Evolutionary conservation across 2,888 invertebrate genomes (phyloP).

Genomic region (Eristalis pertinax): DNA sequence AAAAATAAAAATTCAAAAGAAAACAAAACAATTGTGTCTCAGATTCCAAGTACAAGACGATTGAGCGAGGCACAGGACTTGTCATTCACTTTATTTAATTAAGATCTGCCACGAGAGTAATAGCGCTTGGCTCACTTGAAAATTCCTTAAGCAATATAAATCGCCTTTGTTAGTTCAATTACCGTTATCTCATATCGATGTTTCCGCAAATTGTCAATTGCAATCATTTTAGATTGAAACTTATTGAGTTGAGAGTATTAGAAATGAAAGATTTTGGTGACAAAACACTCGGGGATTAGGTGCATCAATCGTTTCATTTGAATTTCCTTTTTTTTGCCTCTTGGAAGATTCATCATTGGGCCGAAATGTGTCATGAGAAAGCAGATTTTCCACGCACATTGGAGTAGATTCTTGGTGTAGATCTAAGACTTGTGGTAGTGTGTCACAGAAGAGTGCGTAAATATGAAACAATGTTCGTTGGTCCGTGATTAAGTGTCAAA

Average conservation of each 20-base stretch:
- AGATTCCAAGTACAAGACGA: neutral
- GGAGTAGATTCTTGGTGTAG: too few relatives aligned
- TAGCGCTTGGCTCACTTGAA: conserved; percentile 27
- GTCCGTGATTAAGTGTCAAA: too few relatives aligned
- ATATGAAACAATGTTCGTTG: too few relatives aligned
- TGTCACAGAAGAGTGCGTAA: too few relatives aligned
- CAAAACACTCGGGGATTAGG: neutral
- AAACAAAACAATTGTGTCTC: conserved; percentile 1
- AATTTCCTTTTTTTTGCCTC: neutral
- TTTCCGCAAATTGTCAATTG: neutral
- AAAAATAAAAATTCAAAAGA: neutral
- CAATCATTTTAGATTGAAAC: neutral
- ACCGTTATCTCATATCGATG: neutral
- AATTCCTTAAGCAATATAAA: conserved; percentile 14
- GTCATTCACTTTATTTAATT: conserved; percentile 28
- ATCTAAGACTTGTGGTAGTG: too few relatives aligned
- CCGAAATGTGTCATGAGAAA: neutral
- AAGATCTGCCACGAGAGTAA: conserved; percentile 17
- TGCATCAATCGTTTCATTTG: neutral
- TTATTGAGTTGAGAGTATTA: neutral
- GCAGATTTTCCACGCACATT: too few relatives aligned
- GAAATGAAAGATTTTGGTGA: neutral
- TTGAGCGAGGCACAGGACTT: neutral
- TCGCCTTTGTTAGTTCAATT: conserved; percentile 21
- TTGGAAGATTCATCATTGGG: neutral